These are phyloP conservation scores for Dysmachus trigonus DNA, from an alignment of 2,888 invertebrate species.

Conservation along the genomic window DNA sequence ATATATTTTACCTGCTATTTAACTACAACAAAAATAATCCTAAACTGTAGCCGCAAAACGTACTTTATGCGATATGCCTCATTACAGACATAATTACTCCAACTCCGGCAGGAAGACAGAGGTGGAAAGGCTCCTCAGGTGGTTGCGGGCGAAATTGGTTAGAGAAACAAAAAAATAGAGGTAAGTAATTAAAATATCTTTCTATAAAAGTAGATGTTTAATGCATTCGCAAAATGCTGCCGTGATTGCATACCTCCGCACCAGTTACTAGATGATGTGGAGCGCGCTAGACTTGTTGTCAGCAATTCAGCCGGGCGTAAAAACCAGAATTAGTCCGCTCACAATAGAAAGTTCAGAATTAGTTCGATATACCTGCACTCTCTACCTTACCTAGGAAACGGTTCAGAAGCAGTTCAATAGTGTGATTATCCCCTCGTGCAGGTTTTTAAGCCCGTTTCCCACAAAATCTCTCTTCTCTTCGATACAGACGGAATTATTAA, in stretches of 20 bases:
- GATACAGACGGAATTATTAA: conserved; percentile 5
- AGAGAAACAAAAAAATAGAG: background rate
- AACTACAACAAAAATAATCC: background rate
- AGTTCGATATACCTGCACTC: too few relatives aligned
- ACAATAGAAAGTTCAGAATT: conserved; percentile 7
- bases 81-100: background rate
- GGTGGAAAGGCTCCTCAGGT: background rate
- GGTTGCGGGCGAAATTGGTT: background rate
- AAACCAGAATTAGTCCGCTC: background rate
- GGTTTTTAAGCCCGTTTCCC: background rate
- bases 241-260: background rate
- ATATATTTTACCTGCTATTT: background rate
- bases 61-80: background rate
- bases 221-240: background rate
- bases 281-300: background rate
- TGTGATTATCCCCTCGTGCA: background rate
- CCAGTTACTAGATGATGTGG: background rate
- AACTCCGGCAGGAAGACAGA: background rate
- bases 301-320: background rate
- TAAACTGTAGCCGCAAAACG: background rate
- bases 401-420: background rate
- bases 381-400: background rate
- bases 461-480: background rate
- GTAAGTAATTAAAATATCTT: background rate
- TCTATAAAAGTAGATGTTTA: background rate